phyloP scores from a whole-genome alignment of 2,113 vertebrate genomes.

The Ictalurus punctatus region DNA sequence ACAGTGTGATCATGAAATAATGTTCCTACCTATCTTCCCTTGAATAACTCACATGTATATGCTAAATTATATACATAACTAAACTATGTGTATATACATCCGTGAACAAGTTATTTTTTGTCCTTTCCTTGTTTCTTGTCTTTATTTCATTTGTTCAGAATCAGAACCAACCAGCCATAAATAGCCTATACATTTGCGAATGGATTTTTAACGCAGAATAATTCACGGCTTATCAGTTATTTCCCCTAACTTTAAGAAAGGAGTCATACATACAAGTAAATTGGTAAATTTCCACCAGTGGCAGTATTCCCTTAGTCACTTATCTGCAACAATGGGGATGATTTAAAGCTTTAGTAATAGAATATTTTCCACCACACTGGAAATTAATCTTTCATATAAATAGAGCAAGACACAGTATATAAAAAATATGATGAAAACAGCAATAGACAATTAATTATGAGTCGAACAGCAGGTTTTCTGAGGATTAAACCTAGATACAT shows the following conservation, averaged over 20 bases:
- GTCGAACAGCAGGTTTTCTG: no score
- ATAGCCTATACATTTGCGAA: background rate
- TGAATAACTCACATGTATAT: constrained; percentile 41
- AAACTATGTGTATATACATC: constrained; percentile 18
- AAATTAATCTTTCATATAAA: background rate
- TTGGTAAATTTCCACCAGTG: no score
- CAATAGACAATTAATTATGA: background rate
- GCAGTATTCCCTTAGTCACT: background rate
- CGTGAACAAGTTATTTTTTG: background rate
- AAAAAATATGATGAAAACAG: background rate
- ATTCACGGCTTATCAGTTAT: background rate
- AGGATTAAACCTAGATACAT: background rate
- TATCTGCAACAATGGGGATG: background rate
- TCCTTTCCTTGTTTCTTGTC: background rate
- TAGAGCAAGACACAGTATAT: background rate
- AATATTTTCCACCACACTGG: background rate
- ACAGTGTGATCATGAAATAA: background rate
- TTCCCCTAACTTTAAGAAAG: background rate
- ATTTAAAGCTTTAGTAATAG: background rate
- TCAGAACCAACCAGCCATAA: background rate
- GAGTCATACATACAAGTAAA: background rate
- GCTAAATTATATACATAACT: constrained; percentile 14
- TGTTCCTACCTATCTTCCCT: constrained; percentile 2
- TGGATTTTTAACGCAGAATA: background rate
- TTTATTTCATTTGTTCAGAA: constrained; percentile 1